A percentile compares a stretch with the other conserved stretches of the same genome.
phyloP scores from a whole-genome alignment of 2,888 invertebrate genomes.

The Callosobruchus maculatus region DNA sequence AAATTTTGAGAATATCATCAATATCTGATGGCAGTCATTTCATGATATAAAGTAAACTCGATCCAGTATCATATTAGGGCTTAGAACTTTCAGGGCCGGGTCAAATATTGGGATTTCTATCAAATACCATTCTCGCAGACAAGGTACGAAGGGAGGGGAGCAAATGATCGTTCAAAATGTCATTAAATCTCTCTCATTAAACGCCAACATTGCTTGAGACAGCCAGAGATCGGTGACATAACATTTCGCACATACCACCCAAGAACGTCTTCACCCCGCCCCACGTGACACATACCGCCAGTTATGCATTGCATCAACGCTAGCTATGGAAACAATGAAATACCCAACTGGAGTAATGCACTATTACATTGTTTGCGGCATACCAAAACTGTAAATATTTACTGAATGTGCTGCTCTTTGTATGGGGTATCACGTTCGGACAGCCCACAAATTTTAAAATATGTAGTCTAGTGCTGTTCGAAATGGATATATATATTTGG shows the following conservation, averaged over 20 bases:
- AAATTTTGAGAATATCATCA: too few species aligned
- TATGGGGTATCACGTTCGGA: neutral
- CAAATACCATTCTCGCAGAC: too few species aligned
- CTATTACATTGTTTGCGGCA: neutral
- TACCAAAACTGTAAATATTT: neutral
- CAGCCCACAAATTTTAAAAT: neutral
- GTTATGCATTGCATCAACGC: neutral
- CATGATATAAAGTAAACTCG: too few species aligned
- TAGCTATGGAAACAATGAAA: neutral
- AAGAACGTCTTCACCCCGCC: neutral
- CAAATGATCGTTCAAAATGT: too few species aligned
- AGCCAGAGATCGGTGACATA: neutral
- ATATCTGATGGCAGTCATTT: too few species aligned
- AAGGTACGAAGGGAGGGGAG: too few species aligned
- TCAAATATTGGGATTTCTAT: too few species aligned
- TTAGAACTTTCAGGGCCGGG: too few species aligned
- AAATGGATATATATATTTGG: too few species aligned
- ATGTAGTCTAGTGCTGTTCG: too few species aligned
- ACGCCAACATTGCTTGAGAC: neutral
- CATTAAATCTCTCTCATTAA: too few species aligned
- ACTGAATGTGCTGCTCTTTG: neutral
- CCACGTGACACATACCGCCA: neutral
- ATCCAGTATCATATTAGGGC: too few species aligned
- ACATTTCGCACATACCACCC: neutral
- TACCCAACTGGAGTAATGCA: neutral